phyloP scores from a whole-genome alignment of 2,888 invertebrate genomes.

The Thera obeliscata region DNA sequence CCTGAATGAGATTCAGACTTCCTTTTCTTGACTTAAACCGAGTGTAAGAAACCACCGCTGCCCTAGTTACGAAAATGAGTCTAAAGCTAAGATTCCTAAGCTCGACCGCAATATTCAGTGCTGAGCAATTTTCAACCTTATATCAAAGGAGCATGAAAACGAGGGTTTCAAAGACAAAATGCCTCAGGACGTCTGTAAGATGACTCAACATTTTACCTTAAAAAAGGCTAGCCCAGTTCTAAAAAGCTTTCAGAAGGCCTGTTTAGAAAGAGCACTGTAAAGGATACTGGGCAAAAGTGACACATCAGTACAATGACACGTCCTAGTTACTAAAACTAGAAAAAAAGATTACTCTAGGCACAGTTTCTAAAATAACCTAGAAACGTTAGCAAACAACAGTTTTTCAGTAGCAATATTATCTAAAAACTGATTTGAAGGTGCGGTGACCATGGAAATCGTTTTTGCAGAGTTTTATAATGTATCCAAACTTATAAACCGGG shows the following conservation, averaged over 20 bases:
- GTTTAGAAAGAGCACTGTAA: conserved; percentile 1
- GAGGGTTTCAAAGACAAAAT: conserved; percentile 10
- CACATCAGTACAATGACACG: not conserved
- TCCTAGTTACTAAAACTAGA: not conserved
- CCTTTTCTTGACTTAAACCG: too few species aligned
- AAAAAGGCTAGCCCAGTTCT: conserved; percentile 16
- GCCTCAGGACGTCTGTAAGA: conserved; percentile 21
- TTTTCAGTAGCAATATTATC: too few species aligned
- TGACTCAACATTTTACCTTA: conserved; percentile 10
- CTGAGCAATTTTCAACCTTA: not conserved
- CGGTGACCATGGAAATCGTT: too few species aligned
- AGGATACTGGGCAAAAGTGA: conserved; percentile 13
- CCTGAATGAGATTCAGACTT: conserved; percentile 16
- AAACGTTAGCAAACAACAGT: too few species aligned
- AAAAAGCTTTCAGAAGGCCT: conserved; percentile 3
- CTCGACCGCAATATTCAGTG: not conserved
- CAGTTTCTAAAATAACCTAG: too few species aligned
- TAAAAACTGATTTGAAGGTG: too few species aligned
- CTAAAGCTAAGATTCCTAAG: not conserved
- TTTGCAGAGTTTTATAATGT: too few species aligned
- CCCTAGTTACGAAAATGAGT: not conserved
- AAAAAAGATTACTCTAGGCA: not conserved
- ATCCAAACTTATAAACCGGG: too few species aligned
- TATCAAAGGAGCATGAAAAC: not conserved
- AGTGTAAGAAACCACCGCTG: not conserved